A percentile compares a stretch with the other conserved stretches of the same genome.
phyloP scores from a whole-genome alignment of 1,140 invertebrate species.

The Brachionus paranguensis region DNA sequence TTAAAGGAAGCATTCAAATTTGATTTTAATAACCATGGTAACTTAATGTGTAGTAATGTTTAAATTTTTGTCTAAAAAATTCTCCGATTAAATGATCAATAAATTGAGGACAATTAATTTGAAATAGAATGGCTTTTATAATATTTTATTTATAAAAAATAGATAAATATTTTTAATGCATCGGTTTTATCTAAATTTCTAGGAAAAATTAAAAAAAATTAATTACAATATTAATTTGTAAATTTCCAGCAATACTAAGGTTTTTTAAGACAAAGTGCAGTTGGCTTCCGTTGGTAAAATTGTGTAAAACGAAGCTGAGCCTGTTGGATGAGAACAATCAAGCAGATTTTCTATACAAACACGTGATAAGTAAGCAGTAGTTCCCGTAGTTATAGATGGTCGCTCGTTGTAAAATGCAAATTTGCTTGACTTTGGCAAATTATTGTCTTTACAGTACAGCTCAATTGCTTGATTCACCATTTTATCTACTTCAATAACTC shows the following conservation, averaged over 20 bases:
- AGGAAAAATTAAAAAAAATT: not conserved
- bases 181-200: not conserved
- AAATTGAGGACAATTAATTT: too few relatives aligned
- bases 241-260: not conserved
- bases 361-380: constrained; percentile 8
- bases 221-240: not conserved
- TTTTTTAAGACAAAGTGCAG: constrained; percentile 1
- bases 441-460: constrained; percentile 17
- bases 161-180: not conserved
- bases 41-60: not conserved
- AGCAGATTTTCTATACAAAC: constrained; percentile 32
- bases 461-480: constrained; percentile 33
- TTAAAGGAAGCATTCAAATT: not conserved
- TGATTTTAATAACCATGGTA: not conserved
- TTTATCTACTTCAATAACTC: constrained; percentile 24
- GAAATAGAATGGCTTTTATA: not conserved
- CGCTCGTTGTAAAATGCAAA: constrained; percentile 10
- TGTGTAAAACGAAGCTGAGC: constrained; percentile 4
- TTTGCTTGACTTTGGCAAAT: not conserved
- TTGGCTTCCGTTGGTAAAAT: not conserved
- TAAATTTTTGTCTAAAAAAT: not conserved
- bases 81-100: not conserved
- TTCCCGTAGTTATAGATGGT: constrained; percentile 12
- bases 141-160: not conserved
- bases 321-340: not conserved